Conservation (phyloP, 2,888 invertebrate species). For the Therioaphis trifolii region DNA sequence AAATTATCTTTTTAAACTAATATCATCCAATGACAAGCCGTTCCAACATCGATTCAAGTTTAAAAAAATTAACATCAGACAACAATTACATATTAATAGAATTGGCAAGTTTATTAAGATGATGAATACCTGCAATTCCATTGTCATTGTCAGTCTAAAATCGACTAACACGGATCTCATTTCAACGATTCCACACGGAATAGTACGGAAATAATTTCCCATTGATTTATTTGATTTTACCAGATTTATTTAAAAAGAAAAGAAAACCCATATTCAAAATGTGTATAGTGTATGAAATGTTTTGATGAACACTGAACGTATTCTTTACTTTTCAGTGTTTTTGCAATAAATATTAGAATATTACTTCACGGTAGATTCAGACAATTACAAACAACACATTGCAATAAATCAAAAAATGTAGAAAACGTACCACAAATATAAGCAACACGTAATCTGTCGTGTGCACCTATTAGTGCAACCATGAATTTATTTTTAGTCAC, state of each 20-base stretch:
- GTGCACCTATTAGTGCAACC: too few relatives aligned
- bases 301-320: too few relatives aligned
- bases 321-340: too few relatives aligned
- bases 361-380: too few relatives aligned
- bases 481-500: too few relatives aligned
- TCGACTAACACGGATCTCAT: background rate
- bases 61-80: background rate
- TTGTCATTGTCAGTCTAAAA: conserved; percentile 14
- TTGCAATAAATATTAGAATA: too few relatives aligned
- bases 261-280: background rate
- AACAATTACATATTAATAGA: conserved; percentile 2
- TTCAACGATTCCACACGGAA: background rate
- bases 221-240: background rate
- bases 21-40: background rate
- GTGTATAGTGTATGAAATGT: background rate
- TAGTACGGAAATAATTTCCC: background rate
- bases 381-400: too few relatives aligned
- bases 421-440: too few relatives aligned
- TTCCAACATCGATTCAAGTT: background rate
- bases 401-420: too few relatives aligned
- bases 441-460: too few relatives aligned
- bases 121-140: background rate
- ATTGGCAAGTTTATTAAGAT: conserved; percentile 7
- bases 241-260: background rate
- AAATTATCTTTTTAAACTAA: too few relatives aligned